Evolutionary conservation across 2,888 invertebrate genomes (phyloP).

Genomic region (Cephus nigrinus): DNA sequence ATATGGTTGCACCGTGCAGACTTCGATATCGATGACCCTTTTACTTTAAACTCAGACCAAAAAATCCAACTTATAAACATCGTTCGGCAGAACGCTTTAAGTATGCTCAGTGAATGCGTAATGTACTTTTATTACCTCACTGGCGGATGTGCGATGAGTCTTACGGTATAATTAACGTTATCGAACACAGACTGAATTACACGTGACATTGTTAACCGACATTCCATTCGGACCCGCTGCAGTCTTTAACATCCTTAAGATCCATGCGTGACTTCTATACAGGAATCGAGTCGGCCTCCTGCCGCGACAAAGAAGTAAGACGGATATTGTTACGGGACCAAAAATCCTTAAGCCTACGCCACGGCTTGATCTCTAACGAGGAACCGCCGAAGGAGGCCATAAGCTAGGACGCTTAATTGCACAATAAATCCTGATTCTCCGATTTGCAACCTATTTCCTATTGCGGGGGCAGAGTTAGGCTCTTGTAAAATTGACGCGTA

Average conservation of each 20-base stretch:
- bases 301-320: neutral
- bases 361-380: neutral
- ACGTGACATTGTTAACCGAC: neutral
- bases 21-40: neutral
- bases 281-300: neutral
- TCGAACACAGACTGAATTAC: neutral
- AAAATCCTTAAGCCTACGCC: neutral
- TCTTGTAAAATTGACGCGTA: slow-evolving; percentile 58
- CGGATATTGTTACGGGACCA: neutral
- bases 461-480: slow-evolving; percentile 60
- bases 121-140: no score
- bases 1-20: neutral
- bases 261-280: neutral
- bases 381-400: slow-evolving; percentile 46
- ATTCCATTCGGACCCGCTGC: neutral
- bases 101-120: no score
- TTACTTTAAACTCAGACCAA: neutral
- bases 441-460: slow-evolving; percentile 65
- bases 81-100: no score
- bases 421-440: slow-evolving; percentile 65
- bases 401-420: slow-evolving; percentile 60
- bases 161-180: neutral
- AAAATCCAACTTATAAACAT: neutral
- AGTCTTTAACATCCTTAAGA: neutral
- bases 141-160: no score